phyloP scores from a whole-genome alignment of 2,113 vertebrate genomes.

The Xiphophorus couchianus region DNA sequence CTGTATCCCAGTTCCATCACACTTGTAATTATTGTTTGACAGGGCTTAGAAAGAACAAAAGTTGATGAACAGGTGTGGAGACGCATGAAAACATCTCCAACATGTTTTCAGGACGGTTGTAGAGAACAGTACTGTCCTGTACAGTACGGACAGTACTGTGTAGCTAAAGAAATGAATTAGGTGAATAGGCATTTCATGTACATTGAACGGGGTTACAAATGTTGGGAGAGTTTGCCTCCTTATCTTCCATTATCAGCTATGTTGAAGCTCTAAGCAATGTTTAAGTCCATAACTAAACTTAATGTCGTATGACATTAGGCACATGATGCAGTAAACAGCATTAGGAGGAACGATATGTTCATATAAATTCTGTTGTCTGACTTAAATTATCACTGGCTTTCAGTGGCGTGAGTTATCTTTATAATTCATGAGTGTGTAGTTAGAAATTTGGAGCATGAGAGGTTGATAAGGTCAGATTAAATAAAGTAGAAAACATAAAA shows the following conservation, averaged over 20 bases:
- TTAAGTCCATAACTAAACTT: not conserved
- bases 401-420: constrained; percentile 42
- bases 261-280: not conserved
- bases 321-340: constrained; percentile 30
- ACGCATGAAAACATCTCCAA: not conserved
- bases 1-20: not conserved
- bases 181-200: not conserved
- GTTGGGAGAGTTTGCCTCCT: not conserved
- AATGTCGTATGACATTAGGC: not conserved
- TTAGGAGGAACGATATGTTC: constrained; percentile 21
- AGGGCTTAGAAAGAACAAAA: not conserved
- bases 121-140: too few relatives aligned
- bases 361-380: constrained; percentile 42
- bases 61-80: not conserved
- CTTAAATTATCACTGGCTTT: constrained; percentile 29
- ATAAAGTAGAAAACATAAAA: not conserved
- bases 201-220: not conserved
- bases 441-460: constrained; percentile 42
- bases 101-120: too few relatives aligned
- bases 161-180: too few relatives aligned
- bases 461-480: constrained; percentile 21
- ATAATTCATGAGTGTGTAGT: constrained; percentile 29
- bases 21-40: not conserved
- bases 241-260: not conserved
- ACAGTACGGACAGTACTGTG: too few relatives aligned